A percentile compares a stretch with the other conserved stretches of the same genome.
Conservation (phyloP, 2,797 vertebrate genomes). For the Xyrichtys novacula region DNA sequence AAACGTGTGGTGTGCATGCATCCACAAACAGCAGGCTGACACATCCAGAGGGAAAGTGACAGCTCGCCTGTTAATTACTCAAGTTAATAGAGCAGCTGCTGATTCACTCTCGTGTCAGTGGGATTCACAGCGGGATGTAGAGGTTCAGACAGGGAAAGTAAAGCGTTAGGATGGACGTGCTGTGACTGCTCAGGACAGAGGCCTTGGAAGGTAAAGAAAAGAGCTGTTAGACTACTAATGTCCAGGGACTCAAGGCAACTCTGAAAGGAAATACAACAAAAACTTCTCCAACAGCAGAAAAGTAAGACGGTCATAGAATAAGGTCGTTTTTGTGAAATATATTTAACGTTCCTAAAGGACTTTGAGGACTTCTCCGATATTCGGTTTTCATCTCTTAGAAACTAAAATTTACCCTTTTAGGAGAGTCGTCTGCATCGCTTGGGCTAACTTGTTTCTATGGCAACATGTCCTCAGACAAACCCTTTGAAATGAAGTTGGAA, state of each 20-base stretch:
- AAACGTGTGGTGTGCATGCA: not conserved
- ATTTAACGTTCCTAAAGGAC: too few relatives aligned
- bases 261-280: constrained; percentile 28
- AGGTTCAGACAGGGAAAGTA: constrained; percentile 37
- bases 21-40: constrained; percentile 36
- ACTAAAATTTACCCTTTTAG: too few relatives aligned
- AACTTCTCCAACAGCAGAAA: constrained; percentile 1
- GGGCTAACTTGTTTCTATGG: constrained; percentile 56
- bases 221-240: constrained; percentile 31
- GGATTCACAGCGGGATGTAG: constrained; percentile 51
- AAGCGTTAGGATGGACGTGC: constrained; percentile 54
- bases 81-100: constrained; percentile 73
- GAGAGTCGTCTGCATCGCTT: too few relatives aligned
- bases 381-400: constrained; percentile 37
- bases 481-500: constrained; percentile 22
- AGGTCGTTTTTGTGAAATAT: too few relatives aligned
- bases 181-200: constrained; percentile 41
- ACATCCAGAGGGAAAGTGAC: constrained; percentile 33
- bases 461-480: constrained; percentile 50
- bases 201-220: constrained; percentile 40
- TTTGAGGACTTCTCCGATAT: not conserved
- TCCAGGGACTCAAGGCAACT: constrained; percentile 25
- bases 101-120: constrained; percentile 61
- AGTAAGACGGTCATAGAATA: constrained; percentile 5
- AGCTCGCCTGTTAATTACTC: constrained; percentile 68